A percentile compares a stretch with the other conserved stretches of the same genome.
Conservation (phyloP, 1,140 invertebrate species). For the Lasioglossum baleicum region DNA sequence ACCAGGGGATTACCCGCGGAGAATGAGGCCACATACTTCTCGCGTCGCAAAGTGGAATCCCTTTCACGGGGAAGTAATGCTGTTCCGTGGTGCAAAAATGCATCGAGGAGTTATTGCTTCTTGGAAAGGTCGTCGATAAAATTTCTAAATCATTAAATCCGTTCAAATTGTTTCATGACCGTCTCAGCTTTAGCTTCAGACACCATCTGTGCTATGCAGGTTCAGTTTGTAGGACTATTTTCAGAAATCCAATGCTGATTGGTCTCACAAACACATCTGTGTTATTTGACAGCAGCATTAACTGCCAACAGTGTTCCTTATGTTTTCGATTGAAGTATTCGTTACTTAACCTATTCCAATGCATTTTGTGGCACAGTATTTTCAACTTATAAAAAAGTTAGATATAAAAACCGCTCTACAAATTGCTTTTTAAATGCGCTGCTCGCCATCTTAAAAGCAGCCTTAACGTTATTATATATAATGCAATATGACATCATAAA, state of each 20-base stretch:
- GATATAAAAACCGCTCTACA: neutral
- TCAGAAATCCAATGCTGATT: no score
- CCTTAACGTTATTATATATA: neutral
- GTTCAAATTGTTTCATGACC: no score
- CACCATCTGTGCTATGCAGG: no score
- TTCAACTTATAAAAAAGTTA: neutral
- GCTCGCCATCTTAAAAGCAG: constrained; percentile 6
- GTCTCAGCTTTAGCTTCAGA: no score
- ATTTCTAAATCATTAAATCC: neutral
- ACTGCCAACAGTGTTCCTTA: no score
- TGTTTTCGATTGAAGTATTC: no score
- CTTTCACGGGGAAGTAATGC: neutral
- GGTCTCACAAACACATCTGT: no score
- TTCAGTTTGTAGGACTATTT: no score
- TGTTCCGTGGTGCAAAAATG: neutral
- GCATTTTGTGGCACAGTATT: no score
- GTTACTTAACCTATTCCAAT: no score
- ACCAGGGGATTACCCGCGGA: neutral
- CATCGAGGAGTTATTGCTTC: neutral
- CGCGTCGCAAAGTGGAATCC: neutral
- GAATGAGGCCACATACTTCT: neutral
- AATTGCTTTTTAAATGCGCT: neutral
- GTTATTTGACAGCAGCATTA: no score
- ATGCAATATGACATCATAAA: neutral
- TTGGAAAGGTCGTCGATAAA: neutral